Conservation (phyloP, 2,888 invertebrate species). For the Dexiosoma caninum region DNA sequence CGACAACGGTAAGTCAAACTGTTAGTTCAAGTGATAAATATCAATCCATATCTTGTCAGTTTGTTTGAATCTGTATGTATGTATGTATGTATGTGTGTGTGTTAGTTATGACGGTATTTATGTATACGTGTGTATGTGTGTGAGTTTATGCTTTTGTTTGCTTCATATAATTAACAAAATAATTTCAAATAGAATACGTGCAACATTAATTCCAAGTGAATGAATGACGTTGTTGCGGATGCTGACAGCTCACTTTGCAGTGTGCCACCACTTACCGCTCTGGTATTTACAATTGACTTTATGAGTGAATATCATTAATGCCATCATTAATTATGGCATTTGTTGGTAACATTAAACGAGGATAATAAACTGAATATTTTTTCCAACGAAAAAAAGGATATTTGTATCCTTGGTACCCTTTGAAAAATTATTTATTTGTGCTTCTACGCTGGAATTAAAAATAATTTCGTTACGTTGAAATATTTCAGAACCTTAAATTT, state of each 20-base stretch:
- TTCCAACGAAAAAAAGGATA: background rate
- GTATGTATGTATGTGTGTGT: background rate
- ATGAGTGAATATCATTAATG: slow-evolving; percentile 20
- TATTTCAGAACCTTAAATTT: too few relatives aligned
- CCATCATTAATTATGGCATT: slow-evolving; percentile 38
- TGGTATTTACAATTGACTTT: slow-evolving; percentile 26
- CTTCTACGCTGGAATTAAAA: too few relatives aligned
- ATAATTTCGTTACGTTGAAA: too few relatives aligned
- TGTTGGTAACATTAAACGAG: background rate
- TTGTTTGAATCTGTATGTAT: too few relatives aligned
- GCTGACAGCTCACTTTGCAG: slow-evolving; percentile 30
- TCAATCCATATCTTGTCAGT: background rate
- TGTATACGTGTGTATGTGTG: background rate
- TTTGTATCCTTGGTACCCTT: too few relatives aligned
- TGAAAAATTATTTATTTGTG: too few relatives aligned
- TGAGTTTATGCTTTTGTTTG: background rate
- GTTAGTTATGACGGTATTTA: too few relatives aligned
- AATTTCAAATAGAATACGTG: slow-evolving; percentile 44
- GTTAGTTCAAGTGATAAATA: background rate
- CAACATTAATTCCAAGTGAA: slow-evolving; percentile 39
- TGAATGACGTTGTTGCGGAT: slow-evolving; percentile 27
- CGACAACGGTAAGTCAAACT: background rate
- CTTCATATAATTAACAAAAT: slow-evolving; percentile 44
- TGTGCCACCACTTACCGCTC: slow-evolving; percentile 14
- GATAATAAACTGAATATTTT: background rate